Conservation (phyloP, 64 coral and sea anemone genomes). For the Acropora tenuis region DNA sequence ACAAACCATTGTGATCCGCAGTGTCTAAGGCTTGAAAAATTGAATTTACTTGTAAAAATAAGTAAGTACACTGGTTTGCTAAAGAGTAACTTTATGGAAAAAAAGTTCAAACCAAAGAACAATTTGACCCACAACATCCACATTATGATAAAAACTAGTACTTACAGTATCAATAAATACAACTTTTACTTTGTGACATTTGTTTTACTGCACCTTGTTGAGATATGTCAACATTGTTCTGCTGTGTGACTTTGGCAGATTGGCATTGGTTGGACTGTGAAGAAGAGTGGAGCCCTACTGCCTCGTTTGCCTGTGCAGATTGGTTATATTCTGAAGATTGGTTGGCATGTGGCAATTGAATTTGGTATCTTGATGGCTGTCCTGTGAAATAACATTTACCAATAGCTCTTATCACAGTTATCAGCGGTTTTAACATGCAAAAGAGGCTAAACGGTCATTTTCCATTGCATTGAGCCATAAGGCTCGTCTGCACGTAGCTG, state of each 20-base stretch:
- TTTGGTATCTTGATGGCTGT: neutral
- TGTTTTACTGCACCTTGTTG: neutral
- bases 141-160: neutral
- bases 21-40: neutral
- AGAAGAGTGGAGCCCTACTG: too few relatives aligned
- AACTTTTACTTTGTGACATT: neutral
- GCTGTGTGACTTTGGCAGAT: neutral
- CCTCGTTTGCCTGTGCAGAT: too few relatives aligned
- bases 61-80: neutral
- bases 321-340: neutral
- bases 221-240: neutral
- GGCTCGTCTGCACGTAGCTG: too few relatives aligned
- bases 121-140: slow-evolving; percentile 4
- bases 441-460: too few relatives aligned
- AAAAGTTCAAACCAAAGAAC: neutral
- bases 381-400: too few relatives aligned
- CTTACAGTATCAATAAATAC: neutral
- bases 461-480: too few relatives aligned
- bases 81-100: too few relatives aligned
- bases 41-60: slow-evolving; percentile 31
- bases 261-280: too few relatives aligned
- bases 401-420: too few relatives aligned
- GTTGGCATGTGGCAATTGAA: neutral
- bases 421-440: too few relatives aligned
- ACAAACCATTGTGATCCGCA: slow-evolving; percentile 4